phyloP scores from a whole-genome alignment of 2,797 vertebrate species.

The Molossus alvarezi region DNA sequence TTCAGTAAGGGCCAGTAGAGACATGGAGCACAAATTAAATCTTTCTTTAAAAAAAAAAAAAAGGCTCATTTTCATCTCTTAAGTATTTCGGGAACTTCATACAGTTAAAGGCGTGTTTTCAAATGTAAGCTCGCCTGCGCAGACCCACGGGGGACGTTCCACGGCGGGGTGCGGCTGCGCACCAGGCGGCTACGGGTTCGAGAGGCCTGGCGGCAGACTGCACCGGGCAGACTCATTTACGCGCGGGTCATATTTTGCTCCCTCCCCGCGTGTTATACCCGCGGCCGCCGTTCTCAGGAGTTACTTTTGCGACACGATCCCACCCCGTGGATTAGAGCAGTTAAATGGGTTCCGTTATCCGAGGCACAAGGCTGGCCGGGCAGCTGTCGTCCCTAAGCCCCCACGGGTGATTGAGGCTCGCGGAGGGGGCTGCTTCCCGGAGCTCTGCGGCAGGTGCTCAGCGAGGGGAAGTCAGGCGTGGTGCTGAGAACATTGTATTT shows the following conservation, averaged over 20 bases:
- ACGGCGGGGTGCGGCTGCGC: too few species aligned
- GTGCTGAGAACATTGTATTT: neutral
- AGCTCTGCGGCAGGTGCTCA: slow-evolving; percentile 11
- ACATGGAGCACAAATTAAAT: slow-evolving; percentile 24
- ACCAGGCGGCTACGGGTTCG: neutral
- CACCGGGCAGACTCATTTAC: slow-evolving; percentile 62
- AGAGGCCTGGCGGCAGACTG: slow-evolving; percentile 42
- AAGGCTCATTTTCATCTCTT: slow-evolving; percentile 41
- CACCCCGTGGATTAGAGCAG: slow-evolving; percentile 71
- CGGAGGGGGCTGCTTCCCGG: neutral
- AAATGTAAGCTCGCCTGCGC: too few species aligned
- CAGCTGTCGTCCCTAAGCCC: slow-evolving; percentile 65
- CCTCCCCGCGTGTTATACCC: slow-evolving; percentile 59
- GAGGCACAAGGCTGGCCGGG: slow-evolving; percentile 66
- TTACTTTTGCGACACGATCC: slow-evolving; percentile 61
- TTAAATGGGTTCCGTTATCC: slow-evolving; percentile 73
- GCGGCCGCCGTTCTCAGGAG: slow-evolving; percentile 53
- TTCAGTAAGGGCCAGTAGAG: neutral
- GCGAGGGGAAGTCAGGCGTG: neutral
- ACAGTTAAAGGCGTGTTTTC: slow-evolving; percentile 32
- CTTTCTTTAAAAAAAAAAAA: neutral
- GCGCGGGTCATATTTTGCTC: slow-evolving; percentile 8
- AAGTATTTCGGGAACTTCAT: neutral
- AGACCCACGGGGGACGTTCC: too few species aligned
- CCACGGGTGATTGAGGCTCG: slow-evolving; percentile 76